Percentiles rank a stretch among this genome's conserved stretches.
These are phyloP conservation scores for Botia almorhae DNA, from an alignment of 2,797 vertebrate species.

Conservation along the genomic window DNA sequence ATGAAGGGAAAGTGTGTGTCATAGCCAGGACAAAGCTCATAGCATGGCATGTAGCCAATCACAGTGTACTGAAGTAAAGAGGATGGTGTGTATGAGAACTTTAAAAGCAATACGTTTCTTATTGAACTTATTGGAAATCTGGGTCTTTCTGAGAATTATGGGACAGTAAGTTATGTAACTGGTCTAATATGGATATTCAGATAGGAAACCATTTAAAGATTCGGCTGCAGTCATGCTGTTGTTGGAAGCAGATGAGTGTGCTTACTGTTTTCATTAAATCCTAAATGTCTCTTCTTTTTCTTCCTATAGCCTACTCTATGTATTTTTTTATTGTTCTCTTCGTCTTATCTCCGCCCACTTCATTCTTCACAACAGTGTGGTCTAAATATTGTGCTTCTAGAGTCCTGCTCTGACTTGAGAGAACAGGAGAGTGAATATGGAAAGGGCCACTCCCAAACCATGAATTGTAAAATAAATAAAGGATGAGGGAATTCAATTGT, in stretches of 20 bases:
- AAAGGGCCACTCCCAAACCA: neutral
- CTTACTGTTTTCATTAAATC: slow-evolving; percentile 15
- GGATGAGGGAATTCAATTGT: neutral
- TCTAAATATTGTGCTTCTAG: slow-evolving; percentile 8
- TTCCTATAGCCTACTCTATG: neutral
- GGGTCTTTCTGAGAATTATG: slow-evolving; percentile 9
- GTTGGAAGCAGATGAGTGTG: neutral
- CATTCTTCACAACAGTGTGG: slow-evolving; percentile 8
- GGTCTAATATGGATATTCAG: slow-evolving; percentile 25
- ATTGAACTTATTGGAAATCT: slow-evolving; percentile 9
- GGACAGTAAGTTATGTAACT: neutral
- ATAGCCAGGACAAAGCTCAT: neutral
- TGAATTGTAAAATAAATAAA: neutral
- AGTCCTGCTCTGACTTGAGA: neutral
- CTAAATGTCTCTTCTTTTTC: neutral
- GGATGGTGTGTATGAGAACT: slow-evolving; percentile 2
- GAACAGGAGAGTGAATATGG: neutral
- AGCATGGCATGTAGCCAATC: slow-evolving; percentile 25
- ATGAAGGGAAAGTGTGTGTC: slow-evolving; percentile 11
- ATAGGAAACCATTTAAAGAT: slow-evolving; percentile 29
- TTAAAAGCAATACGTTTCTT: neutral
- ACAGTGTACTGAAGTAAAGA: neutral
- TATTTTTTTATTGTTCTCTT: neutral
- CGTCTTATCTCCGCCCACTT: neutral
- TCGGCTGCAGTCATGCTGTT: slow-evolving; percentile 19